A percentile compares a stretch with the other conserved stretches of the same genome.
These are phyloP conservation scores for Heteromormyrus szaboi DNA, from an alignment of 2,797 vertebrate species.

Conservation along the genomic window DNA sequence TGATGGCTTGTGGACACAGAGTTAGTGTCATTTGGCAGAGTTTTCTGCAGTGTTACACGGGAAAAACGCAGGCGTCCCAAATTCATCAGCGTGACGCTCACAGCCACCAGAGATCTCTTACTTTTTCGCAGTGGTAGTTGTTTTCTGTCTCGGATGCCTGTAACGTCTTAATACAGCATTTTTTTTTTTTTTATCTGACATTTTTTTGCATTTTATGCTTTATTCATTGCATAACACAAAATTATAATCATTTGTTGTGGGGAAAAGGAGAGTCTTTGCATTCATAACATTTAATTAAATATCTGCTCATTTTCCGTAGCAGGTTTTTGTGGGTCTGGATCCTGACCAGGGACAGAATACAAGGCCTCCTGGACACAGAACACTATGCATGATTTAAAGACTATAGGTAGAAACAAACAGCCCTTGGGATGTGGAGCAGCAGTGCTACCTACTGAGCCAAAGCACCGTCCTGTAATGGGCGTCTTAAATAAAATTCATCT, in stretches of 20 bases:
- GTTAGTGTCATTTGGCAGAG: background rate
- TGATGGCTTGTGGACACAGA: background rate
- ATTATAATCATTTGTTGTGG: background rate
- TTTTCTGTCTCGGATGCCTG: background rate
- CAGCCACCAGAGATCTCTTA: background rate
- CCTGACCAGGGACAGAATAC: background rate
- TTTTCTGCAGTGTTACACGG: background rate
- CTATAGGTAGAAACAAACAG: background rate
- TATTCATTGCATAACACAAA: background rate
- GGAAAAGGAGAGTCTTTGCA: background rate
- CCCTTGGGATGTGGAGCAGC: background rate
- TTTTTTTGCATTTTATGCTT: background rate
- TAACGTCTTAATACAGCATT: background rate
- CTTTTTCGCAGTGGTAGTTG: background rate
- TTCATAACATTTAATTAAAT: background rate
- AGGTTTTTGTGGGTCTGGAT: background rate
- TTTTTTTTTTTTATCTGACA: background rate
- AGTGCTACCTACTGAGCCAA: background rate
- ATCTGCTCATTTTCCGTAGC: background rate
- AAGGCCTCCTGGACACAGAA: background rate
- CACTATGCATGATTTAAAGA: background rate
- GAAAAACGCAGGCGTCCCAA: background rate
- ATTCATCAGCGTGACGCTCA: background rate
- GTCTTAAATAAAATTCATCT: background rate
- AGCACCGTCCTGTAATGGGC: background rate